phyloP scores from a whole-genome alignment of 2,888 invertebrate genomes.

The Caenorhabditis sinica region DNA sequence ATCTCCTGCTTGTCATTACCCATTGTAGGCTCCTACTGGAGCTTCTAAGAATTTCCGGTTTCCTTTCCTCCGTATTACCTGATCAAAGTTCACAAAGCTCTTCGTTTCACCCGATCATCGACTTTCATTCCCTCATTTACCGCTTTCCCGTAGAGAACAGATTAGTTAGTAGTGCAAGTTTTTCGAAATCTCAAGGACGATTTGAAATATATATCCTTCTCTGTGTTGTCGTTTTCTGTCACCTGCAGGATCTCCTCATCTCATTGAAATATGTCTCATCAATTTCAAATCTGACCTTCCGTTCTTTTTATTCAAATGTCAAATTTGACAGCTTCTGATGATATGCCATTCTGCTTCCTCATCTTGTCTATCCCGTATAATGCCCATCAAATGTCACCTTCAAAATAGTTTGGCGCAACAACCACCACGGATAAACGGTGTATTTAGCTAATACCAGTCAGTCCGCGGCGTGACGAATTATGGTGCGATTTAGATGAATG shows the following conservation, averaged over 20 bases:
- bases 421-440: conserved; percentile 26
- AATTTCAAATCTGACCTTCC: conserved; percentile 58
- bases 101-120: conserved; percentile 17
- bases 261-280: conserved; percentile 13
- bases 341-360: conserved; percentile 9
- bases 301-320: conserved; percentile 5
- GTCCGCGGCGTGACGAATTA: conserved; percentile 44
- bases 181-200: conserved; percentile 62
- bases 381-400: conserved; percentile 43
- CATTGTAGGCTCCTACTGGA: too few species aligned
- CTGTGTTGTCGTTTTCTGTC: conserved; percentile 38
- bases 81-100: conserved; percentile 39
- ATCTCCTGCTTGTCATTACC: not conserved
- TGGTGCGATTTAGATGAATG: conserved; percentile 64
- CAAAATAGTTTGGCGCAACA: conserved; percentile 35
- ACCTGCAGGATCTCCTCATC: conserved; percentile 35
- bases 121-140: conserved; percentile 24
- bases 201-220: conserved; percentile 45
- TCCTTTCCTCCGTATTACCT: conserved; percentile 5
- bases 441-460: conserved; percentile 59
- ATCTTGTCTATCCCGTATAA: conserved; percentile 20
- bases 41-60: conserved; percentile 16
- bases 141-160: conserved; percentile 41
- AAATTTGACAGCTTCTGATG: conserved; percentile 14
- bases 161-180: conserved; percentile 62